Evolutionary conservation across 2,113 vertebrate genomes (phyloP), one percentile per base, ranked within the genome.

Genomic region (Anhinga anhinga): DNA sequence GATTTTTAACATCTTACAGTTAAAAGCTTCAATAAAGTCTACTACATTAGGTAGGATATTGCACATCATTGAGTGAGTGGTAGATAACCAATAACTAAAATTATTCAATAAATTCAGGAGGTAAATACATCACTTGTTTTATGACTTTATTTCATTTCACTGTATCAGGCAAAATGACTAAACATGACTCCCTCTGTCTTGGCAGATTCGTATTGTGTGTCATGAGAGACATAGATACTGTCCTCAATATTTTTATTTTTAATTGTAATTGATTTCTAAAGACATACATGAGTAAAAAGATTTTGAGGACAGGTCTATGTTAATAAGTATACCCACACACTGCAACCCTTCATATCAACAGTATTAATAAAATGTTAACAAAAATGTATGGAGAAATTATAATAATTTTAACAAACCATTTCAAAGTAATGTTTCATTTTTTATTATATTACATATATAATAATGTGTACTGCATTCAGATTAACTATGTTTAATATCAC

Each of bases 381-480:
- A 93, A 96, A 85, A 34, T 49, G 8, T 90, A 62, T 53, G 53
- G 49, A 66, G 58, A 89, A 93, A 94, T 96, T 91, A 85, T 30
- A 95, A 62, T 25, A 89, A 73, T 96, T 97, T 97, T 90, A 97
- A 82, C 32, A 92, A 91, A 83, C 8, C 19, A 88, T 95, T 97
- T 79, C 56, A 63, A 77, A 83, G 88, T 92, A 90, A 87, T 49
- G 25, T 90, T 86, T 90, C 92, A 72, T 14, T 42, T 77, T 92
- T 83, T 58, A 85, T 97, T 94, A 90, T 92, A 91, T 82, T 88
- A 52, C 92, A 58, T 95, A 80, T 97, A 93, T 93, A 97, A 95
- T 96, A 98, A 96, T 95, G 69, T 76, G 88, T 93, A 86, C 82
- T 96, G 95, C 95, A 97, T 97, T 97, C 96, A 97, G 89, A 97